Base-by-base conservation (phyloP, 2,113 vertebrate genomes). In the Turdus rufiventris region DNA sequence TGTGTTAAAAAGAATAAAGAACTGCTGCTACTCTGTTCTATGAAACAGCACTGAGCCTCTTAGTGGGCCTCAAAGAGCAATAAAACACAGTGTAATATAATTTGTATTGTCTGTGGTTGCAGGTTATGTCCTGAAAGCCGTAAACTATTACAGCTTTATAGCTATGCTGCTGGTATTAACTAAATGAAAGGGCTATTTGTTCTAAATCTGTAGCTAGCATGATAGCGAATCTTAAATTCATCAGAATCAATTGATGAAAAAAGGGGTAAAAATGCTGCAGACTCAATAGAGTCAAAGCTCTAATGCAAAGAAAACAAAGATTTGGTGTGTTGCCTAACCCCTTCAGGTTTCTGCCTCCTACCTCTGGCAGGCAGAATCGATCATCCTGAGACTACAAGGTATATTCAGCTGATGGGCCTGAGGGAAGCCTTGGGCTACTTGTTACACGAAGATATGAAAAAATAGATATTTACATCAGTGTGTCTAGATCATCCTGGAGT, bases 71-170 rank as follows among this genome's bases (percentile, higher is more conserved):
- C 92, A 71, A 89, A 93, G 15, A 82, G 89, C 92, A 70, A 77
- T 96, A 90, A 97, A 96, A 83, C 67, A 94, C 82, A 36, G 74
- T 67, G 94, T 87, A 90, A 91, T 97, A 95, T 94, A 96, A 97
- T 97, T 97, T 96, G 96, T 96, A 96, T 96, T 96, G 97, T 97
- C 96, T 97, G 95, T 95, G 95, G 96, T 92, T 97, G 94, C 93
- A 97, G 97, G 97, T 97, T 97, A 93, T 88, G 96, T 96, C 96
- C 96, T 95, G 95, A 87, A 97, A 96, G 97, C 84, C 25, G 53
- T 98, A 97, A 97, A 97, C 89, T 89, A 91, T 95, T 96, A 87
- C 89, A 85, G 93, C 84, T 97, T 97, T 96, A 97, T 81, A 91
- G 94, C 91, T 95, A 85, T 93, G 92, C 94, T 97, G 94, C 95